Evolutionary conservation across 2,888 invertebrate genomes (phyloP).

Genomic region (Hirtodrosophila confusa): DNA sequence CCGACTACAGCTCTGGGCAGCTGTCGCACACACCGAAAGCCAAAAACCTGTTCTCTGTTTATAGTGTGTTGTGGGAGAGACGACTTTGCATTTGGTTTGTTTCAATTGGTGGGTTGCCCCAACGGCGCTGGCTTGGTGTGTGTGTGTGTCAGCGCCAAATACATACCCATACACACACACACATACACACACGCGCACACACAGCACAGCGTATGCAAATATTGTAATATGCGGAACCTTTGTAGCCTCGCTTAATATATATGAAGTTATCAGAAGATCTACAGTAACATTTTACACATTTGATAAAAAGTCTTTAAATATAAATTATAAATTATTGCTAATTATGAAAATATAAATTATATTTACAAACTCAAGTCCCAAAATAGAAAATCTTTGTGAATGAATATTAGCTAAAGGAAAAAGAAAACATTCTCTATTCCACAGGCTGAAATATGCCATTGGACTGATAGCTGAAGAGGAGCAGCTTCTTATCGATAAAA

Average conservation of each 20-base stretch:
- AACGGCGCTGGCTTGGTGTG: constrained; percentile 36
- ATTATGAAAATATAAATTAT: background rate
- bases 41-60: constrained; percentile 69
- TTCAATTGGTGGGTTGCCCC: constrained; percentile 75
- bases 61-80: constrained; percentile 76
- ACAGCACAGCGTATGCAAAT: constrained; percentile 61
- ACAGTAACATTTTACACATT: constrained; percentile 5
- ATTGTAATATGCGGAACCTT: constrained; percentile 60
- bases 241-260: constrained; percentile 30
- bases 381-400: too few species aligned
- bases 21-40: constrained; percentile 41
- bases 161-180: constrained; percentile 26
- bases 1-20: constrained; percentile 26
- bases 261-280: constrained; percentile 40
- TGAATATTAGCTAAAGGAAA: too few species aligned
- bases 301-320: constrained; percentile 26
- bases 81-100: constrained; percentile 75
- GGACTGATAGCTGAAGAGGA: too few species aligned
- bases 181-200: background rate
- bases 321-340: background rate
- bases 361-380: too few species aligned
- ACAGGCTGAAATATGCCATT: too few species aligned
- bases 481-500: too few species aligned
- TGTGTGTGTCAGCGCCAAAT: constrained; percentile 52
- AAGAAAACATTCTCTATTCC: too few species aligned